Percentiles rank a stretch among this genome's conserved stretches.
These are phyloP conservation scores for Campoplex capitator DNA, from an alignment of 2,888 invertebrate species.

Conservation along the genomic window DNA sequence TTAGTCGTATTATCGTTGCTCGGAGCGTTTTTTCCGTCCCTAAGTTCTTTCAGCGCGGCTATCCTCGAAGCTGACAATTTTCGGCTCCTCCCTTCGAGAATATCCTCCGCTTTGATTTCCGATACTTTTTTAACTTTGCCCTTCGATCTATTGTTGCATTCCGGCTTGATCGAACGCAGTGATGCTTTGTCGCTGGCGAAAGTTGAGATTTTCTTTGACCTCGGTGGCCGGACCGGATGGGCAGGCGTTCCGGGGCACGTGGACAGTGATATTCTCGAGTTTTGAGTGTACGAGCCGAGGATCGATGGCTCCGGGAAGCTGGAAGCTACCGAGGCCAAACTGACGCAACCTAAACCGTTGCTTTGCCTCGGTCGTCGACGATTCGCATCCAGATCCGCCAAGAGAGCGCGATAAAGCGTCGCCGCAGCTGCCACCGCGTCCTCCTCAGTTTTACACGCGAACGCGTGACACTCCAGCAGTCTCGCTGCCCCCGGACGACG, in stretches of 20 bases:
- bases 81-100: conserved; percentile 78
- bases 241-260: conserved; percentile 60
- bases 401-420: conserved; percentile 94
- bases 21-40: conserved; percentile 3
- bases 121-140: conserved; percentile 76
- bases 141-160: conserved; percentile 51
- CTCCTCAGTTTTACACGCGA: conserved; percentile 95
- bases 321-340: conserved; percentile 86
- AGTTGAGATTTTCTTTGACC: conserved; percentile 89
- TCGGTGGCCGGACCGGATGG: conserved; percentile 90
- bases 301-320: conserved; percentile 73
- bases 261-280: conserved; percentile 22
- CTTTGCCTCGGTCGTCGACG: conserved; percentile 88
- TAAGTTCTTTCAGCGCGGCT: conserved; percentile 46
- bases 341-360: conserved; percentile 92
- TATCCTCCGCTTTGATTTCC: conserved; percentile 80
- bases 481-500: conserved; percentile 91
- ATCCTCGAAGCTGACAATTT: conserved; percentile 57
- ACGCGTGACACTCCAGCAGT: conserved; percentile 95
- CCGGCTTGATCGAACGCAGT: conserved; percentile 73
- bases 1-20: conserved; percentile 28
- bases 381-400: conserved; percentile 86
- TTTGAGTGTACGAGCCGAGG: conserved; percentile 58
- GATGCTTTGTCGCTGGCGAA: conserved; percentile 81
- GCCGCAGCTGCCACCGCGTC: conserved; percentile 97